These are phyloP conservation scores for Chouioia cunea DNA, from an alignment of 2,888 invertebrate species.

Conservation along the genomic window DNA sequence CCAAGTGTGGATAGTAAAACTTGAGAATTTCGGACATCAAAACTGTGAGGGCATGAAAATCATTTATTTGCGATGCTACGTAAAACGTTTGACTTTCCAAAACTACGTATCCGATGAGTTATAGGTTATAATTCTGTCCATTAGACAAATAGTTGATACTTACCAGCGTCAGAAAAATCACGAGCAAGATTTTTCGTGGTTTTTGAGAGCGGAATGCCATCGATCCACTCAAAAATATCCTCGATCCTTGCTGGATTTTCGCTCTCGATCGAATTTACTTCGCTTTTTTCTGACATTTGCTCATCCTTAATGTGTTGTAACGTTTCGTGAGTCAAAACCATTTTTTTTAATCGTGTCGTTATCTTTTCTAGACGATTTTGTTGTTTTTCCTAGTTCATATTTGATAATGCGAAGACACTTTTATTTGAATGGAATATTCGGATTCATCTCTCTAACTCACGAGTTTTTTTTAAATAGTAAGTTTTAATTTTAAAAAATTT, in stretches of 20 bases:
- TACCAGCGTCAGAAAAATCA: slow-evolving; percentile 82
- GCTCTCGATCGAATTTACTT: slow-evolving; percentile 4
- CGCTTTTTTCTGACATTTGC: slow-evolving; percentile 22
- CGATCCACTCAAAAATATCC: slow-evolving; percentile 70
- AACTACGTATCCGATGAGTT: no score
- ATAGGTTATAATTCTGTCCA: no score
- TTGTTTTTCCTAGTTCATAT: no score
- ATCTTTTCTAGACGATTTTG: no score
- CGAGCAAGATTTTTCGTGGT: slow-evolving; percentile 77
- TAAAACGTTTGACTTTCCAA: no score
- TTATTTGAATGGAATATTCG: no score
- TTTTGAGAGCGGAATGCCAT: slow-evolving; percentile 69
- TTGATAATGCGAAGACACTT: no score
- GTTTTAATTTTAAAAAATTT: no score
- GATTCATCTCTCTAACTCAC: no score
- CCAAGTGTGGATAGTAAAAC: slow-evolving; percentile 76
- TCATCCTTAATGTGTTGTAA: slow-evolving; percentile 19
- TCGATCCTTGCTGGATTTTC: slow-evolving; percentile 51
- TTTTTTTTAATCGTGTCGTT: neutral
- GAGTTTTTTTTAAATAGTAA: no score
- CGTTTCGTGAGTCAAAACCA: slow-evolving; percentile 2
- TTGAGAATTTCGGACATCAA: slow-evolving; percentile 79
- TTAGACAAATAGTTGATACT: neutral
- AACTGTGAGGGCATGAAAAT: no score
- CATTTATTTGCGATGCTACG: no score